These are phyloP conservation scores for Phalacrocorax carbo DNA, from an alignment of 2,113 vertebrate genomes.

Conservation along the genomic window DNA sequence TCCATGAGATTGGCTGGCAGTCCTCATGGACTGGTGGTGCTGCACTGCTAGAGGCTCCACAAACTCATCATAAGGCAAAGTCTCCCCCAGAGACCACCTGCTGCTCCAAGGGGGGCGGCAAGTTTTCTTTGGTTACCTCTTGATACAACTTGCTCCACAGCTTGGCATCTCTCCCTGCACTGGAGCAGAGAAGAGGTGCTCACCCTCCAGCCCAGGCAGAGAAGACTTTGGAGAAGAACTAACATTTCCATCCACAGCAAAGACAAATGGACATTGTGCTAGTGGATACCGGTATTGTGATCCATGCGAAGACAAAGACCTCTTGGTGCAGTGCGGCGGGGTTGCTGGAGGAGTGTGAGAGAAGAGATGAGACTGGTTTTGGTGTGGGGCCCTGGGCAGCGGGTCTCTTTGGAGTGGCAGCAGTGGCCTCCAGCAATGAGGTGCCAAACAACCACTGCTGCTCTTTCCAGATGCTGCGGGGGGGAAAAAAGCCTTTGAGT, in stretches of 20 bases:
- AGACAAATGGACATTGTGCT: neutral
- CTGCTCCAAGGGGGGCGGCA: neutral
- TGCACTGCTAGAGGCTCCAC: neutral
- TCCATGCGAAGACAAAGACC: neutral
- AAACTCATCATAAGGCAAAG: neutral
- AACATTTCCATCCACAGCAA: rapidly evolving
- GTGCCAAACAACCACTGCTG: neutral
- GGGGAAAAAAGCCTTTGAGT: neutral
- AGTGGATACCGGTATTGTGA: rapidly evolving
- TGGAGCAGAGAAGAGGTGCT: neutral
- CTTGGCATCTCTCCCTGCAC: neutral
- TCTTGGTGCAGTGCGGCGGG: rapidly evolving
- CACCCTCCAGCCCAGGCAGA: neutral
- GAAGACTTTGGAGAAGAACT: neutral
- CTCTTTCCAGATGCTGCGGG: neutral
- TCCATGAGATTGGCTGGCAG: neutral
- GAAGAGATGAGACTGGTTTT: neutral
- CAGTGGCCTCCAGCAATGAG: rapidly evolving
- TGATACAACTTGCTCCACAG: neutral
- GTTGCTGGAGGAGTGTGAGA: neutral
- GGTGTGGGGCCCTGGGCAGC: neutral
- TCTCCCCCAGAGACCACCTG: neutral
- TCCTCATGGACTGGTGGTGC: neutral
- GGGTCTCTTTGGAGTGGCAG: neutral
- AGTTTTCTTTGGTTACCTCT: neutral